Base-by-base conservation (phyloP, 1,140 invertebrate species). In the Oncopeltus fasciatus region DNA sequence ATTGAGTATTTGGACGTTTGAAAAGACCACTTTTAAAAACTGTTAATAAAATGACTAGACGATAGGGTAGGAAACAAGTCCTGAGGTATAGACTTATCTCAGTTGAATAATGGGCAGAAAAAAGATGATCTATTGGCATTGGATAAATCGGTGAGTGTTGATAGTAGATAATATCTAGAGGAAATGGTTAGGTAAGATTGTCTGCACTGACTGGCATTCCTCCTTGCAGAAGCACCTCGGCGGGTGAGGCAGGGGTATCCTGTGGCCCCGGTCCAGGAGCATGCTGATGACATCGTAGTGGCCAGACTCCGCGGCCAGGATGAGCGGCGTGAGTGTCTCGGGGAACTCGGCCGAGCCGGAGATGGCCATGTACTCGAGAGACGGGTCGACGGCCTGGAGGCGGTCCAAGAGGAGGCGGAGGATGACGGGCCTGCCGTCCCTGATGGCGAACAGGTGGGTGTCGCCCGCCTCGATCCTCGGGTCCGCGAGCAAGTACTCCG, bases 231-330 rank as follows among this genome's bases (percentile, higher is more conserved):
- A 70, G 70, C 83, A 85, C 61, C 75, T 75, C 0, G 78, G 75
- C n/a, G 74, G 75, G 72, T 86, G 84, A 0, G 83, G 83, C 64
- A 72, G 75, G 1, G 66, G 66, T 18, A 83, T 75, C 0, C 63
- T 67, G 65, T 83, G 81, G 9, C 78, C 78, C 26, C 78, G 70
- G 59, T 79, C 75, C 1, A 86, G 74, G 1, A 88, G 74, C 43
- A 84, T 71, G 65, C 79, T 78, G 16, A 87, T 83, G 21, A 85
- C 81, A 68, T 86, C 82, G 66, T 80, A 83, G 67, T 85, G 82
- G 29, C 85, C 85, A 31, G 76, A 76, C 65, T 86, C 83, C 9
- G 85, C 83, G 1, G 86, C 85, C 1, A 88, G 73, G 44, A 84
- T 81, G 16, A 89, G 74, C 0, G 86, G 86, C 0, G 84, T 88